Conservation (phyloP, 1,140 invertebrate species). For the Portunus trituberculatus region DNA sequence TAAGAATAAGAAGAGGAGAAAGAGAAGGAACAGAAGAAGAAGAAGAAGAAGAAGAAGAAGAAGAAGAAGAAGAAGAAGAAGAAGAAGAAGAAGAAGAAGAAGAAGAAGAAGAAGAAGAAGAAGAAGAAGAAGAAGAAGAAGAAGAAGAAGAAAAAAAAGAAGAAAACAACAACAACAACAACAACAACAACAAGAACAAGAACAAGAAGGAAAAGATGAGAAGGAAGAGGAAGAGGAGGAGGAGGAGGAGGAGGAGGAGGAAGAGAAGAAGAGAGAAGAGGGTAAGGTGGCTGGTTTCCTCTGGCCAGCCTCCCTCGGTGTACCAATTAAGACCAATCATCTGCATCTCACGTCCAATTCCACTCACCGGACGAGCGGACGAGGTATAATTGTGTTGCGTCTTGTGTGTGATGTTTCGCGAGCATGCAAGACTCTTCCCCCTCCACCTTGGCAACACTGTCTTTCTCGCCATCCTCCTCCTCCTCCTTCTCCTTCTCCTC, state of each 20-base stretch:
- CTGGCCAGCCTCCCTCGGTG: neutral
- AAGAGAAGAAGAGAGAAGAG: neutral
- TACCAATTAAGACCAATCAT: neutral
- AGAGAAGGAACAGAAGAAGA: neutral
- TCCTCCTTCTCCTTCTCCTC: neutral
- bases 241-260: neutral
- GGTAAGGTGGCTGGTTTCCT: neutral
- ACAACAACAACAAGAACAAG: too few relatives aligned
- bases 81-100: neutral
- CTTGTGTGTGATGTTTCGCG: neutral
- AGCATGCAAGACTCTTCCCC: neutral
- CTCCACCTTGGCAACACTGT: neutral
- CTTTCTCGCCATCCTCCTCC: neutral
- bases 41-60: neutral
- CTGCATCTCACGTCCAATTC: neutral
- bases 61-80: neutral
- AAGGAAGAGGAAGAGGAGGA: neutral
- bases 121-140: neutral
- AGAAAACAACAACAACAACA: too few relatives aligned
- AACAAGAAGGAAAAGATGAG: neutral
- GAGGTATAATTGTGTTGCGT: slow-evolving; percentile 12
- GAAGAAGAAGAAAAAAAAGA: neutral
- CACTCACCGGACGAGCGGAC: neutral
- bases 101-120: neutral
- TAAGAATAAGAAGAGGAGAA: neutral